Evolutionary conservation across 1,140 invertebrate genomes (phyloP).

Genomic region (Aphaenogaster rudis): DNA sequence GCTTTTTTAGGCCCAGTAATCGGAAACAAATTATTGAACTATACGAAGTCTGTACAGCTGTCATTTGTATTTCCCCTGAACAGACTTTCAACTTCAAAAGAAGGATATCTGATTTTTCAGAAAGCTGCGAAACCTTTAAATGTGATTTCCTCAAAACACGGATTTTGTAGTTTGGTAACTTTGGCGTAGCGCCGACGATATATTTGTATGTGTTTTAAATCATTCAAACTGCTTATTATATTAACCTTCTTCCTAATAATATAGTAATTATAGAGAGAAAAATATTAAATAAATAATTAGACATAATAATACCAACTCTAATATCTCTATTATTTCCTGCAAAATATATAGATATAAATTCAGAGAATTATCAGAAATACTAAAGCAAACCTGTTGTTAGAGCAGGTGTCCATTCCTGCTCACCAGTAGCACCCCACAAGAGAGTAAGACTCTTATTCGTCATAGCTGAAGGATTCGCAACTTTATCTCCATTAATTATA

Average conservation of each 20-base stretch:
- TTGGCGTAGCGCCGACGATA: too few species aligned
- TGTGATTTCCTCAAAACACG: too few species aligned
- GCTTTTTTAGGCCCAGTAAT: too few species aligned
- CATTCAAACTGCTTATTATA: slow-evolving; percentile 38
- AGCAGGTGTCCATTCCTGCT: slow-evolving; percentile 98
- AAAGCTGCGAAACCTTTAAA: too few species aligned
- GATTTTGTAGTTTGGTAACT: too few species aligned
- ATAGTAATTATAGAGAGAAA: slow-evolving; percentile 10
- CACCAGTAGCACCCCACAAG: slow-evolving; percentile 96
- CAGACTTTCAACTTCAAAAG: too few species aligned
- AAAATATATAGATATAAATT: slow-evolving; percentile 36
- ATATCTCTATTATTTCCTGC: slow-evolving; percentile 11
- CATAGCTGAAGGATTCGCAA: slow-evolving; percentile 72
- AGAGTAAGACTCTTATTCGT: slow-evolving; percentile 90
- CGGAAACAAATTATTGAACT: too few species aligned
- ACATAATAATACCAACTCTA: slow-evolving; percentile 33
- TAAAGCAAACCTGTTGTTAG: slow-evolving; percentile 93
- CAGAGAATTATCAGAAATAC: slow-evolving; percentile 10
- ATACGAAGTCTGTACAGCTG: too few species aligned
- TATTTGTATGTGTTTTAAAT: slow-evolving; percentile 19
- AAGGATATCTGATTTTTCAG: too few species aligned
- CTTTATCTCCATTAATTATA: slow-evolving; percentile 78
- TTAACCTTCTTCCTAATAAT: slow-evolving; percentile 14
- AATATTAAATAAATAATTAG: slow-evolving; percentile 54
- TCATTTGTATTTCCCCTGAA: too few species aligned